Conservation (phyloP, 2,797 vertebrate genomes). For the Allobates femoralis region DNA sequence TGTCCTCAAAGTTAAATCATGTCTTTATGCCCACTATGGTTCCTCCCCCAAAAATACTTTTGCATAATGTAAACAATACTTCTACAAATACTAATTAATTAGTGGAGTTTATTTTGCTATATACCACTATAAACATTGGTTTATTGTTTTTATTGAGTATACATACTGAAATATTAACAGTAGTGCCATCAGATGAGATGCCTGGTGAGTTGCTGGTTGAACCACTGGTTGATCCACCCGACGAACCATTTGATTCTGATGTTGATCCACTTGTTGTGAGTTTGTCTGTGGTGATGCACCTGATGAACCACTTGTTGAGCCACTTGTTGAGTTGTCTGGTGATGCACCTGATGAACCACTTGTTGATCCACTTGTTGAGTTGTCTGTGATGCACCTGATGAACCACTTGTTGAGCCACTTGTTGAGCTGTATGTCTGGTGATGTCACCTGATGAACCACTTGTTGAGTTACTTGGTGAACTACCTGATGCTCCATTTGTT, state of each 20-base stretch:
- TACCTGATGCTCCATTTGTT: neutral
- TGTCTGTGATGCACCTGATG: neutral
- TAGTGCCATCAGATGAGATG: constrained; percentile 8
- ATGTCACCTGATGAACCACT: neutral
- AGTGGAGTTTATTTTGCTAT: neutral
- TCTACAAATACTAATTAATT: neutral
- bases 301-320: neutral
- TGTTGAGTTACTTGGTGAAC: neutral
- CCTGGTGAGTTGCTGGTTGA: no score
- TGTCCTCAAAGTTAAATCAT: neutral
- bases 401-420: neutral
- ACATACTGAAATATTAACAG: constrained; percentile 27
- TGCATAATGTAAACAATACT: neutral
- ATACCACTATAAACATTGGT: neutral
- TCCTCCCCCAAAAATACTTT: no score
- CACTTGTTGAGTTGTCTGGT: neutral
- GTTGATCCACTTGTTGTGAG: neutral
- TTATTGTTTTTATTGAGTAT: neutral
- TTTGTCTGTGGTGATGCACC: neutral
- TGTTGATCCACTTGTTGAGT: constrained; percentile 3
- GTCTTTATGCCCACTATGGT: neutral
- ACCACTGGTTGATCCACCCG: neutral
- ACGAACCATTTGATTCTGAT: no score
- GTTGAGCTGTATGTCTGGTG: neutral
- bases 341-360: neutral